phyloP scores from a whole-genome alignment of 2,888 invertebrate species.

The Eretmocerus hayati region DNA sequence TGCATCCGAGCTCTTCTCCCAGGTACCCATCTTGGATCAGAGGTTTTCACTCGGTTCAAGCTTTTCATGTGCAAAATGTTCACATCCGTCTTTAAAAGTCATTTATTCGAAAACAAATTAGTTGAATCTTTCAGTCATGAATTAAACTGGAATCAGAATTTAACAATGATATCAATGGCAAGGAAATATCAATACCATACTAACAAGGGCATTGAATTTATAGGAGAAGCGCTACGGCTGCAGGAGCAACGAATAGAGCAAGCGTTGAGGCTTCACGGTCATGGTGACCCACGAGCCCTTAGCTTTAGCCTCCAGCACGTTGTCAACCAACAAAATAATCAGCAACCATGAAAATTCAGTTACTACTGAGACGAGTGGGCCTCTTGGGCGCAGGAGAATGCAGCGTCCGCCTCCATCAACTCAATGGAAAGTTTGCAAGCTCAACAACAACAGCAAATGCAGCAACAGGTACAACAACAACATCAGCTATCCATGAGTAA shows the following conservation, averaged over 20 bases:
- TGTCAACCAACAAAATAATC: conserved; percentile 51
- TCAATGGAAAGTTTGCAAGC: conserved; percentile 29
- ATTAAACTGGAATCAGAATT: no score
- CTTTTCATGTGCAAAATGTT: no score
- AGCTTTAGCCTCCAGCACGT: conserved; percentile 62
- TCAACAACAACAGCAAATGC: conserved; percentile 30
- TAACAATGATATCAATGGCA: no score
- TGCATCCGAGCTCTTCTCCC: no score
- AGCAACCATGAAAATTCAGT: conserved; percentile 70
- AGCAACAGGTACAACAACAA: conserved; percentile 30
- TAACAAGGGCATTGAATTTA: background rate
- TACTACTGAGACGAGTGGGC: conserved; percentile 64
- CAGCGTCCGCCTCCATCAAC: conserved; percentile 27
- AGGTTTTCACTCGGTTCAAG: no score
- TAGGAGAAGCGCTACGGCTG: conserved; percentile 49
- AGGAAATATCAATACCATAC: no score
- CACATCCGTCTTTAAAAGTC: no score
- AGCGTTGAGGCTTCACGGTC: conserved; percentile 72
- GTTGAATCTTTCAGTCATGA: no score
- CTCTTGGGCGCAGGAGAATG: conserved; percentile 43
- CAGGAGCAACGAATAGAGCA: conserved; percentile 78
- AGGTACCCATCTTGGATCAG: no score
- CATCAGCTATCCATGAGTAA: conserved; percentile 29
- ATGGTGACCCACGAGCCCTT: conserved; percentile 71
- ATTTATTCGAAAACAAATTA: no score